Evolutionary conservation across 2,888 invertebrate genomes (phyloP).

Genomic region (Oegoconia quadripuncta): DNA sequence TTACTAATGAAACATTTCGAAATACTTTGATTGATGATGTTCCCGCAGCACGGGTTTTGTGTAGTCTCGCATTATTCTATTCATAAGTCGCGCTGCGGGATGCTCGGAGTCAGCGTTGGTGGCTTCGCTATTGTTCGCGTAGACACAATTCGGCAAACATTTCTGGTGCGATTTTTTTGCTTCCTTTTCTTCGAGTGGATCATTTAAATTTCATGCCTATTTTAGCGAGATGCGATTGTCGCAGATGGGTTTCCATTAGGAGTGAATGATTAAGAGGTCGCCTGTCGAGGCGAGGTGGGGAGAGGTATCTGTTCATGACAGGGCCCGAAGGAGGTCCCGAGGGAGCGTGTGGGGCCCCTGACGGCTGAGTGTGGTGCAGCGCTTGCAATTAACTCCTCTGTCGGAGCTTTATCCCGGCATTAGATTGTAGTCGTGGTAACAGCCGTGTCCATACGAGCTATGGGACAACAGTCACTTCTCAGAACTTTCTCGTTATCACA

Average conservation of each 20-base stretch:
- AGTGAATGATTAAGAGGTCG: conserved; percentile 71
- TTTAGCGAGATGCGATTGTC: conserved; percentile 43
- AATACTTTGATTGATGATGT: conserved; percentile 74
- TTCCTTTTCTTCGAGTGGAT: conserved; percentile 46
- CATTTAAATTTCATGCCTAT: conserved; percentile 74
- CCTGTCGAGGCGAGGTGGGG: conserved; percentile 24
- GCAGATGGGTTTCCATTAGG: conserved; percentile 66
- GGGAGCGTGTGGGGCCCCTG: conserved; percentile 47
- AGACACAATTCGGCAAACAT: conserved; percentile 64
- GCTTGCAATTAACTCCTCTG: conserved; percentile 74
- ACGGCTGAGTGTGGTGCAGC: conserved; percentile 59
- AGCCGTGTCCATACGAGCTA: conserved; percentile 16
- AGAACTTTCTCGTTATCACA: too few relatives aligned
- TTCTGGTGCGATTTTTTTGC: conserved; percentile 50
- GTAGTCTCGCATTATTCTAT: conserved; percentile 67
- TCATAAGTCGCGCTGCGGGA: conserved; percentile 70
- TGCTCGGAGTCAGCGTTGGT: conserved; percentile 65
- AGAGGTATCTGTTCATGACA: conserved; percentile 29
- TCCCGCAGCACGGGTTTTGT: conserved; percentile 64
- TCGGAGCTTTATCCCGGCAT: conserved; percentile 65
- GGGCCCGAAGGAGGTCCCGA: conserved; percentile 29
- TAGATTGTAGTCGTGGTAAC: conserved; percentile 34
- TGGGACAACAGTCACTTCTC: too few relatives aligned
- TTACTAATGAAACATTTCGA: conserved; percentile 78
- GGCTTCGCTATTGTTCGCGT: conserved; percentile 63